Evolutionary conservation across 2,797 vertebrate species (phyloP).

Genomic region (Sebastes nivosus): DNA sequence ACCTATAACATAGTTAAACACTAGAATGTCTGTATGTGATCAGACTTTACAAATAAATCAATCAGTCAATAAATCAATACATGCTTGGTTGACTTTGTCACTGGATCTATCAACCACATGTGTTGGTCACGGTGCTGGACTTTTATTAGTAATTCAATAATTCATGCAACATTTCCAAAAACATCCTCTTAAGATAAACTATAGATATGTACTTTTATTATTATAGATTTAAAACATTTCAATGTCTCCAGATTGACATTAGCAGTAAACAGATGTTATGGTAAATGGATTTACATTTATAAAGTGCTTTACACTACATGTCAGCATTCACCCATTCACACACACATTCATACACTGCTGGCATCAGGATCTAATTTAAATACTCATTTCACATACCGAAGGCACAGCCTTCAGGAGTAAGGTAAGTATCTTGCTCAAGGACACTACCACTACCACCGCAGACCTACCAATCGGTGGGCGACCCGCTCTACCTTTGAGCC

Average conservation of each 20-base stretch:
- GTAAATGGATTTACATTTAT: too few relatives aligned
- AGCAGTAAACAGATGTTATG: too few relatives aligned
- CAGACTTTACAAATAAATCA: background rate
- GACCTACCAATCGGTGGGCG: too few relatives aligned
- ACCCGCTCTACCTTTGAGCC: too few relatives aligned
- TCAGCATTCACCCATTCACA: too few relatives aligned
- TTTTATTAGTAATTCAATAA: background rate
- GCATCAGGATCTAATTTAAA: too few relatives aligned
- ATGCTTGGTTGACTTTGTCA: background rate
- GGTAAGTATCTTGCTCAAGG: too few relatives aligned
- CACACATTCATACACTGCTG: too few relatives aligned
- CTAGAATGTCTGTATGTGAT: background rate
- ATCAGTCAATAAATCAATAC: background rate
- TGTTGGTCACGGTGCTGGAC: background rate
- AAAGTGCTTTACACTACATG: too few relatives aligned
- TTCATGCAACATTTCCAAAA: background rate
- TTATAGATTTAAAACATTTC: background rate
- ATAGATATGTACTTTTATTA: background rate
- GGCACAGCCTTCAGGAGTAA: too few relatives aligned
- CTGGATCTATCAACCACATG: background rate
- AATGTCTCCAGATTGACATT: background rate
- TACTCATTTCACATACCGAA: too few relatives aligned
- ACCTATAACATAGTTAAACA: background rate
- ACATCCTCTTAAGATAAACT: background rate
- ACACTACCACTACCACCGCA: too few relatives aligned